These are phyloP conservation scores for Phrynocephalus vlangalii DNA, from an alignment of 2,797 vertebrate species.

Conservation along the genomic window DNA sequence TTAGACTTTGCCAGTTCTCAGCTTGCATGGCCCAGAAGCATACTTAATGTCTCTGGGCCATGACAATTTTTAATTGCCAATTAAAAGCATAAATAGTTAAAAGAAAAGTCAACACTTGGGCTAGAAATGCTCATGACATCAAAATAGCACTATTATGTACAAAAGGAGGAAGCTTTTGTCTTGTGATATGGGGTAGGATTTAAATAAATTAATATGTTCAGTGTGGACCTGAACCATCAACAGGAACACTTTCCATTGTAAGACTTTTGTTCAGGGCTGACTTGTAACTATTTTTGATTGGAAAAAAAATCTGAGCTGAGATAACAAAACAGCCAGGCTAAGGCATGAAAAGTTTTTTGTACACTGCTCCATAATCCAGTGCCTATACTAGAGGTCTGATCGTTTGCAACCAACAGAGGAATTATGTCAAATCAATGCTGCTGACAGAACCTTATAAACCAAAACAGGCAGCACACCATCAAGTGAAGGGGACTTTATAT, in stretches of 20 bases:
- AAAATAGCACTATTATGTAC: background rate
- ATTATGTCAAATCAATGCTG: background rate
- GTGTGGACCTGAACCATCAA: background rate
- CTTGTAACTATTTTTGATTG: background rate
- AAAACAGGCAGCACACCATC: background rate
- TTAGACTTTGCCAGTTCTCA: background rate
- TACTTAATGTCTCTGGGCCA: background rate
- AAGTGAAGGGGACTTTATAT: background rate
- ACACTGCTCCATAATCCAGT: background rate
- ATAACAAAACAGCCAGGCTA: background rate
- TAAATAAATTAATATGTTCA: too few relatives aligned
- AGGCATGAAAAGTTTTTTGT: background rate
- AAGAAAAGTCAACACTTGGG: background rate
- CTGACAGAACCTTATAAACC: background rate
- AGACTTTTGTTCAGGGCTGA: background rate
- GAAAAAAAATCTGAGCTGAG: background rate
- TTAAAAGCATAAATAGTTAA: background rate
- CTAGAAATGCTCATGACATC: background rate
- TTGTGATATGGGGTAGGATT: too few relatives aligned
- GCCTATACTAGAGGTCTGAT: background rate
- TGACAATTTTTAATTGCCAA: too few relatives aligned
- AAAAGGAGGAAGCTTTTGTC: too few relatives aligned
- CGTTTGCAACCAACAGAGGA: background rate
- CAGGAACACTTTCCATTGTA: background rate
- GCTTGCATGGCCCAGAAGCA: background rate